Conservation (phyloP, 2,797 vertebrate species). For the Cichlasoma orientale region DNA sequence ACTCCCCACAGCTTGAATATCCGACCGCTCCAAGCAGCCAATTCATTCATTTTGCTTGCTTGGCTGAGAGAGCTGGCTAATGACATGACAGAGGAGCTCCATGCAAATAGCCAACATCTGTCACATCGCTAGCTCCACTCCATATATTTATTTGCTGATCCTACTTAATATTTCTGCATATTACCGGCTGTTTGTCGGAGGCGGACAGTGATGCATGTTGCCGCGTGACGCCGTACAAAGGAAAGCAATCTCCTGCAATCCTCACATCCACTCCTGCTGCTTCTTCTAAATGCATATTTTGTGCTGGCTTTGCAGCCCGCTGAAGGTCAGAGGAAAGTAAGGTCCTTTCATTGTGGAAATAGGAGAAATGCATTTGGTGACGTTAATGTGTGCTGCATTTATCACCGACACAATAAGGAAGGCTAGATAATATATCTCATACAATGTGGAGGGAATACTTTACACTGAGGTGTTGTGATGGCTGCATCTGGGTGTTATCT, state of each 20-base stretch:
- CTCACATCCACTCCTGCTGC: slow-evolving; percentile 73
- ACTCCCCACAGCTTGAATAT: slow-evolving; percentile 21
- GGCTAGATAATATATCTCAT: slow-evolving; percentile 74
- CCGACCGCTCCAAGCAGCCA: slow-evolving; percentile 28
- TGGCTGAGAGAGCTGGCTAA: slow-evolving; percentile 73
- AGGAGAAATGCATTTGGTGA: slow-evolving; percentile 74
- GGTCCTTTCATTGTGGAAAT: slow-evolving; percentile 79
- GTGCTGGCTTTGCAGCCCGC: slow-evolving; percentile 82
- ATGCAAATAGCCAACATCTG: slow-evolving; percentile 81
- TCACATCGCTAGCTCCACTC: slow-evolving; percentile 67
- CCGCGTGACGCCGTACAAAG: slow-evolving; percentile 77
- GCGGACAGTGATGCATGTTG: slow-evolving; percentile 87
- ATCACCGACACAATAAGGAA: slow-evolving; percentile 78
- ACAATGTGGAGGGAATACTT: slow-evolving; percentile 68
- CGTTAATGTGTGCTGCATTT: slow-evolving; percentile 78
- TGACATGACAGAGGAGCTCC: slow-evolving; percentile 78
- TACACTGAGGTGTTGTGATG: slow-evolving; percentile 60
- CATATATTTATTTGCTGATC: slow-evolving; percentile 85
- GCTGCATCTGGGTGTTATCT: slow-evolving; percentile 62
- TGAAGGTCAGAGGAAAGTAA: slow-evolving; percentile 82
- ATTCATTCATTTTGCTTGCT: slow-evolving; percentile 64
- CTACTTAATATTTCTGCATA: slow-evolving; percentile 85
- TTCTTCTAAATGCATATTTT: slow-evolving; percentile 86
- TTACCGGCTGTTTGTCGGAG: slow-evolving; percentile 79
- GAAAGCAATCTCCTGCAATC: slow-evolving; percentile 80